Conservation (phyloP, 2,888 invertebrate genomes). For the Therioaphis trifolii region DNA sequence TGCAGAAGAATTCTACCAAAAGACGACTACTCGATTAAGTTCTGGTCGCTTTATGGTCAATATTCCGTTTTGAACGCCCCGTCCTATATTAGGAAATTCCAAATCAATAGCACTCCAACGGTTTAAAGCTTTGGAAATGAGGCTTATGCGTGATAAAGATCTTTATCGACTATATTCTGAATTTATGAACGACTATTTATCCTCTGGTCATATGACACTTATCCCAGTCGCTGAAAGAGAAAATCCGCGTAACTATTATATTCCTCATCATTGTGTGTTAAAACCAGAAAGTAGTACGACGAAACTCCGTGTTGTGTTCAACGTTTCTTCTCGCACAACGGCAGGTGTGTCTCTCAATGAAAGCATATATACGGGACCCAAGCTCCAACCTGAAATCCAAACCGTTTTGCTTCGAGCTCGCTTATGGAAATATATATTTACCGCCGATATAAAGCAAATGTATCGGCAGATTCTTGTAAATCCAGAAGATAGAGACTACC, state of each 20-base stretch:
- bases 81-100: slow-evolving; percentile 2
- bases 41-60: slow-evolving; percentile 46
- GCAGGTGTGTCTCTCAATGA: slow-evolving; percentile 68
- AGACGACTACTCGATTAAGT: background rate
- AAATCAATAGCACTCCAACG: background rate
- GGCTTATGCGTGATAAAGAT: background rate
- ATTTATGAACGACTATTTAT: slow-evolving; percentile 44
- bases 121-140: background rate
- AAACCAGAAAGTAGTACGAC: slow-evolving; percentile 64
- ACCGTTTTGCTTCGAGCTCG: slow-evolving; percentile 67
- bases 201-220: slow-evolving; percentile 36
- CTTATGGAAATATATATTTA: slow-evolving; percentile 66
- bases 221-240: background rate
- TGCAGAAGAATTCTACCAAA: slow-evolving; percentile 24
- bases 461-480: slow-evolving; percentile 67
- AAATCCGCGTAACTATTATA: slow-evolving; percentile 56
- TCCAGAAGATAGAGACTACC: slow-evolving; percentile 66
- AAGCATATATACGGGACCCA: slow-evolving; percentile 67
- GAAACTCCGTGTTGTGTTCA: slow-evolving; percentile 65
- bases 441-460: slow-evolving; percentile 68
- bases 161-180: slow-evolving; percentile 29
- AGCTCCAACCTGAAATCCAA: slow-evolving; percentile 67
- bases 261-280: slow-evolving; percentile 66
- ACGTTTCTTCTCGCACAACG: slow-evolving; percentile 64
- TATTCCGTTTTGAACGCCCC: background rate